Conservation (phyloP, 2,113 vertebrate species). For the Holacanthus passer region DNA sequence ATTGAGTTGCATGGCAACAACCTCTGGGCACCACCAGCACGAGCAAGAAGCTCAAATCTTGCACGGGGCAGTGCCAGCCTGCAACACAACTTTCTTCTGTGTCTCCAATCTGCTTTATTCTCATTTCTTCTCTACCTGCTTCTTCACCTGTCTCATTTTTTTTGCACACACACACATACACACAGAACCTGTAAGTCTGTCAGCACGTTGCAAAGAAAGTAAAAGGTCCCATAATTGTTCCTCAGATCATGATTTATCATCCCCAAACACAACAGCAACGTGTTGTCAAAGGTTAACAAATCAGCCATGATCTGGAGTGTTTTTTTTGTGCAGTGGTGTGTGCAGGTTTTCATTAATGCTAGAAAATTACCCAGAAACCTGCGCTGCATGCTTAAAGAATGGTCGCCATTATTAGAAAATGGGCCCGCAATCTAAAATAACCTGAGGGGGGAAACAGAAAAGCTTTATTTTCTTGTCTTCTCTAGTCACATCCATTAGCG, state of each 20-base stretch:
- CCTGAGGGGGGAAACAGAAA: conserved; percentile 48
- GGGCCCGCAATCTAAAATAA: conserved; percentile 65
- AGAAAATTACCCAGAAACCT: conserved; percentile 47
- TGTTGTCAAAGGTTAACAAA: conserved; percentile 46
- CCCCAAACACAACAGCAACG: conserved; percentile 34
- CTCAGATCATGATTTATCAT: conserved; percentile 58
- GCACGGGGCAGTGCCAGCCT: conserved; percentile 74
- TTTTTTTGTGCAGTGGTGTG: conserved; percentile 30
- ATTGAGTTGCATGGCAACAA: conserved; percentile 85
- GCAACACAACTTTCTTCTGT: conserved; percentile 45
- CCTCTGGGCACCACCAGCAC: conserved; percentile 83
- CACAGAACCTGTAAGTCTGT: conserved; percentile 32
- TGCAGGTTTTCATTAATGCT: conserved; percentile 58
- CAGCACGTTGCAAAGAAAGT: conserved; percentile 38
- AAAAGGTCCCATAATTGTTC: conserved; percentile 44
- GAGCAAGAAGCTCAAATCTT: conserved; percentile 63
- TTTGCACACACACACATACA: background rate
- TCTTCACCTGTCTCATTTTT: conserved; percentile 37
- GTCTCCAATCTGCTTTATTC: conserved; percentile 19
- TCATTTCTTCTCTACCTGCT: conserved; percentile 49
- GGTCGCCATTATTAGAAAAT: conserved; percentile 63
- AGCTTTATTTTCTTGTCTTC: conserved; percentile 65
- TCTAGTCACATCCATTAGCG: conserved; percentile 54
- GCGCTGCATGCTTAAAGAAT: conserved; percentile 36
- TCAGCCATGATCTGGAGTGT: conserved; percentile 27